Evolutionary conservation across 2,113 vertebrate genomes (phyloP), one percentile per base, ranked within the genome.

Genomic region (Eretmochelys imbricata): DNA sequence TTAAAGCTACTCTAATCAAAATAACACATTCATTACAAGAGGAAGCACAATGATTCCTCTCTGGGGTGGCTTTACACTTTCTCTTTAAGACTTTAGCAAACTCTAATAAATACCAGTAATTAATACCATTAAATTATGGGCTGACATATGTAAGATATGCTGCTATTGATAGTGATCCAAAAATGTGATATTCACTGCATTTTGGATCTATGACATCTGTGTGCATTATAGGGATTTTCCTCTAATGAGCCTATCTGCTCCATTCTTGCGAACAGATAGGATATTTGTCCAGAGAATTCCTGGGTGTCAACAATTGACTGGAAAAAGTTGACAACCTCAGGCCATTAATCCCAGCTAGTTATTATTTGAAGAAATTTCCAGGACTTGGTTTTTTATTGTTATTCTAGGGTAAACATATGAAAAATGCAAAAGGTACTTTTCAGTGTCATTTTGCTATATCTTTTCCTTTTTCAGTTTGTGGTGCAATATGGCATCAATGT

Each of bases 201-300:
- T 94, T 89, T 86, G 79, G 48, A 92, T 88, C 89, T 93, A 72
- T 51, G 88, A 75, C 55, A 92, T 75, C 22, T 69, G 25, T n/a
- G 38, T 0, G 1, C 13, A 48, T 50, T 48, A 76, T 25, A 59
- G 20, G 29, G 80, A 48, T 90, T 93, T 86, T 80, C 89, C 17
- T 88, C 86, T 79, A 50, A 4, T 84, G 25, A 81, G 25, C 11
- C 53, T 90, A 57, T 91, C 65, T 91, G 78, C 82, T 88, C 10
- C 72, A 8, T 80, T 55, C 69, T 50, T 76, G 59, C 80, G 75
- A 93, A 84, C 7, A 42, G 50, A 27, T 1, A 84, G 72, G 62
- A 35, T 79, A n/a, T 65, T 48, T 82, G 22, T 81, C 38, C 88
- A 87, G 53, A 90, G 92, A 88, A 65, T 51, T 93, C 7, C 8